These are phyloP conservation scores for Odontamblyopus lacepedii DNA, from an alignment of 2,797 vertebrate genomes.

Conservation along the genomic window DNA sequence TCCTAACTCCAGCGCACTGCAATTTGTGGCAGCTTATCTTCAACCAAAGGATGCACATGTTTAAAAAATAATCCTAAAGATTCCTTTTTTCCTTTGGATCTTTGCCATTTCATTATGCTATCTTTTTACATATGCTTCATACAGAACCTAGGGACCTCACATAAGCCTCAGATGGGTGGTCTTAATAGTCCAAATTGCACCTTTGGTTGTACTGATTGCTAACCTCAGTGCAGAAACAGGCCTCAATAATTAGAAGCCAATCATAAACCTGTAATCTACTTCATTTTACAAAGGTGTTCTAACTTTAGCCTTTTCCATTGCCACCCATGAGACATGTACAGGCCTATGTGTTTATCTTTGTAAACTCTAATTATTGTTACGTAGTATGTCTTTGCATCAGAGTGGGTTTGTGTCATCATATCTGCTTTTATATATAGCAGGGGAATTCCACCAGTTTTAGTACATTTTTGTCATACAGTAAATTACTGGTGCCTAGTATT, in stretches of 20 bases:
- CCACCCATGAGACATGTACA: background rate
- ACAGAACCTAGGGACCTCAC: constrained; percentile 24
- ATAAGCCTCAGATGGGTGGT: constrained; percentile 56
- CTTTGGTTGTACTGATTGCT: constrained; percentile 61
- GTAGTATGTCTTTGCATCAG: background rate
- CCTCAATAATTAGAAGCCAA: constrained; percentile 40
- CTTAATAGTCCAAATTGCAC: constrained; percentile 60
- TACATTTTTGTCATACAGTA: constrained; percentile 34
- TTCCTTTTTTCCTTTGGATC: background rate
- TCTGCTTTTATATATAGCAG: constrained; percentile 34
- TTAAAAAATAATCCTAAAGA: constrained; percentile 9
- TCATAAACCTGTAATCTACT: constrained; percentile 49
- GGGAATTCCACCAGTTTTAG: constrained; percentile 61
- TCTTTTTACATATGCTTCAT: constrained; percentile 3
- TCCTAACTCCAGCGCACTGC: constrained; percentile 40
- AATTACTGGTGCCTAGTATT: constrained; percentile 15
- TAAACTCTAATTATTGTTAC: constrained; percentile 27
- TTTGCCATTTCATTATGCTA: background rate
- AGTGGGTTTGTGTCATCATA: constrained; percentile 33
- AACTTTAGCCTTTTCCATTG: constrained; percentile 14
- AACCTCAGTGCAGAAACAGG: constrained; percentile 60
- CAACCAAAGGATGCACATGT: constrained; percentile 24
- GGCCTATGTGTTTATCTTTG: constrained; percentile 3
- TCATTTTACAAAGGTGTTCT: constrained; percentile 28
- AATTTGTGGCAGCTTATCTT: constrained; percentile 67